Evolutionary conservation across 2,113 vertebrate species (phyloP).

Genomic region (Kryptolebias marmoratus): DNA sequence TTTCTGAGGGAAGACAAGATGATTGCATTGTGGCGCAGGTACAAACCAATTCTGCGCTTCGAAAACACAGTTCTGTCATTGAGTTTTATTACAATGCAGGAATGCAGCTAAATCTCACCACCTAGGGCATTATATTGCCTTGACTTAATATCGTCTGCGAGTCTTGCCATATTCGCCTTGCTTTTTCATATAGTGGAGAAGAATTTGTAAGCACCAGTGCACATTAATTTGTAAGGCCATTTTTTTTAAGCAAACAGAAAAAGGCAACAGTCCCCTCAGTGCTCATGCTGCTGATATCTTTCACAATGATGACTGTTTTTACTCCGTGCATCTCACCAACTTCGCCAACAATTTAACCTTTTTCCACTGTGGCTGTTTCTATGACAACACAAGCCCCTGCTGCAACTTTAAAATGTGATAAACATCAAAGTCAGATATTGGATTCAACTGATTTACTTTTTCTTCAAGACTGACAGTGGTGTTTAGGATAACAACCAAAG

Average conservation of each 20-base stretch:
- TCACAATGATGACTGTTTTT: constrained; percentile 73
- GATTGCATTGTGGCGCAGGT: constrained; percentile 49
- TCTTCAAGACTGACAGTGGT: constrained; percentile 36
- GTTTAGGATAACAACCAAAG: constrained; percentile 46
- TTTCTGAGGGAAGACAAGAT: constrained; percentile 40
- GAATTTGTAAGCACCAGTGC: constrained; percentile 26
- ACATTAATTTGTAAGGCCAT: constrained; percentile 49
- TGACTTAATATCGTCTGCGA: constrained; percentile 25
- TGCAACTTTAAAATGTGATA: constrained; percentile 72
- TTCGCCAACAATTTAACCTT: constrained; percentile 75
- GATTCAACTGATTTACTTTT: constrained; percentile 71
- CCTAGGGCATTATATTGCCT: constrained; percentile 45
- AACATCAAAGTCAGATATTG: constrained; percentile 77
- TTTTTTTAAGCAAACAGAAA: constrained; percentile 65
- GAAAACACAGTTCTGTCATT: constrained; percentile 59
- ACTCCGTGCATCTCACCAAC: constrained; percentile 67
- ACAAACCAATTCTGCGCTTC: constrained; percentile 45
- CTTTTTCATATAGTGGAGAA: constrained; percentile 9
- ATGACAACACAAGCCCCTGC: constrained; percentile 76
- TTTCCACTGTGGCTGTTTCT: constrained; percentile 77
- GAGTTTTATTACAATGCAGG: constrained; percentile 54
- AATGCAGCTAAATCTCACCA: constrained; percentile 51
- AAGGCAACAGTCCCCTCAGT: constrained; percentile 20
- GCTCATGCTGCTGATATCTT: constrained; percentile 44
- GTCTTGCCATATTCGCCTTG: constrained; percentile 6